These are phyloP conservation scores for Aphodius granarius DNA, from an alignment of 2,888 invertebrate genomes.

Conservation along the genomic window DNA sequence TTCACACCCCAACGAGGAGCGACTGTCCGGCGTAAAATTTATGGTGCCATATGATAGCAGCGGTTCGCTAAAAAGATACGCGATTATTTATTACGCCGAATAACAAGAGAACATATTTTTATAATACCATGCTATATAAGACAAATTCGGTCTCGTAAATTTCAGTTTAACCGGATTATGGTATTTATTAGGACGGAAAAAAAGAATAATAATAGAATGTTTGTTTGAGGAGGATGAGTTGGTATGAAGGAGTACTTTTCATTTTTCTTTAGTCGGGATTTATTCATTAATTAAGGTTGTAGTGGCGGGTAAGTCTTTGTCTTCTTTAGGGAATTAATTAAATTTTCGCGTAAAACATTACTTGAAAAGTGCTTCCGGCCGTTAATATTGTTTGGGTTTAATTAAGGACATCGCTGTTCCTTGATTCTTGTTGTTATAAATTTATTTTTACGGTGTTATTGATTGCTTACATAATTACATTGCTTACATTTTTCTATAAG, in stretches of 20 bases:
- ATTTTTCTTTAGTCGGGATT: neutral
- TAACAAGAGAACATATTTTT: neutral
- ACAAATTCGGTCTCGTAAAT: neutral
- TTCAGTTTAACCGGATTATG: neutral
- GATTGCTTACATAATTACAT: too few relatives aligned
- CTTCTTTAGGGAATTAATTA: neutral
- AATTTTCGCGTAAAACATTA: neutral
- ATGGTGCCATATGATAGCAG: neutral
- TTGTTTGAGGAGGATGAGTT: neutral
- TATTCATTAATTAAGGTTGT: neutral
- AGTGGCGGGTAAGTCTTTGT: neutral
- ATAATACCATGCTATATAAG: neutral
- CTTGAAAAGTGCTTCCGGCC: neutral
- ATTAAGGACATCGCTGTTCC: neutral
- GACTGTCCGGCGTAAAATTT: neutral
- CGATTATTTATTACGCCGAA: neutral
- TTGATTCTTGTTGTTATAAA: too few relatives aligned
- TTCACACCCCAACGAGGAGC: neutral
- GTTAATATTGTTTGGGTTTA: neutral
- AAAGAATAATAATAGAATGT: neutral
- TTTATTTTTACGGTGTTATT: too few relatives aligned
- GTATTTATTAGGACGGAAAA: neutral
- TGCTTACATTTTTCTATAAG: too few relatives aligned
- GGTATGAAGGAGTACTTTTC: neutral
- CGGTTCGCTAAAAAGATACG: neutral